Evolutionary conservation across 2,113 vertebrate genomes (phyloP).

Genomic region (Chaetodon auriga): DNA sequence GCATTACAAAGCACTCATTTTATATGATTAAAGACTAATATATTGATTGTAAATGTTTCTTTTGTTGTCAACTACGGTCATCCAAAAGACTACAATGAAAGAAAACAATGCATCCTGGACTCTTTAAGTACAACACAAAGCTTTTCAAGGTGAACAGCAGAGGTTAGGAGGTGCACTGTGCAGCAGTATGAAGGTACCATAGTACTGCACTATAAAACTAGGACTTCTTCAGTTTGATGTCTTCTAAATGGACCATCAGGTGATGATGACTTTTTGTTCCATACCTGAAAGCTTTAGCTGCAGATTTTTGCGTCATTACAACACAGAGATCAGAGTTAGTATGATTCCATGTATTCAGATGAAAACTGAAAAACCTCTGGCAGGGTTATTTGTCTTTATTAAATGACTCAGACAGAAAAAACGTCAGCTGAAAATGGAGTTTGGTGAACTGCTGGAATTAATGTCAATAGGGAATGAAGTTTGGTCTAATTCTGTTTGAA

Average conservation of each 20-base stretch:
- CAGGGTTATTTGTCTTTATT: too few relatives aligned
- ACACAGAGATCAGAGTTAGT: not conserved
- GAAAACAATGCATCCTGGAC: not conserved
- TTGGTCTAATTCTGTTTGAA: not conserved
- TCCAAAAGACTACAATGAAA: not conserved
- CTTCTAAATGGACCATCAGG: not conserved
- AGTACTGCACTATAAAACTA: not conserved
- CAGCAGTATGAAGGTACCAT: not conserved
- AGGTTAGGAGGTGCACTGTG: not conserved
- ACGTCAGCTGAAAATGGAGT: too few relatives aligned
- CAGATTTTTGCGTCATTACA: not conserved
- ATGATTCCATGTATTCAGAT: not conserved
- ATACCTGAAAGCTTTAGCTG: too few relatives aligned
- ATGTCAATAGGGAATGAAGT: too few relatives aligned
- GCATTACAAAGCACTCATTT: not conserved
- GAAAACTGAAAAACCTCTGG: not conserved
- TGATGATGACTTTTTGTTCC: not conserved
- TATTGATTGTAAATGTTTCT: slow-evolving; percentile 45
- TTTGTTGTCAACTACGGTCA: not conserved
- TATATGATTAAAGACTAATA: slow-evolving; percentile 39
- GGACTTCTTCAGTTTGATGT: not conserved
- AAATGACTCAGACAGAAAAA: too few relatives aligned
- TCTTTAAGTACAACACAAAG: not conserved
- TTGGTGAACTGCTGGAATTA: too few relatives aligned
- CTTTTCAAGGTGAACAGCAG: not conserved